These are phyloP conservation scores for Plusia festucae DNA, from an alignment of 2,888 invertebrate genomes.

Conservation along the genomic window DNA sequence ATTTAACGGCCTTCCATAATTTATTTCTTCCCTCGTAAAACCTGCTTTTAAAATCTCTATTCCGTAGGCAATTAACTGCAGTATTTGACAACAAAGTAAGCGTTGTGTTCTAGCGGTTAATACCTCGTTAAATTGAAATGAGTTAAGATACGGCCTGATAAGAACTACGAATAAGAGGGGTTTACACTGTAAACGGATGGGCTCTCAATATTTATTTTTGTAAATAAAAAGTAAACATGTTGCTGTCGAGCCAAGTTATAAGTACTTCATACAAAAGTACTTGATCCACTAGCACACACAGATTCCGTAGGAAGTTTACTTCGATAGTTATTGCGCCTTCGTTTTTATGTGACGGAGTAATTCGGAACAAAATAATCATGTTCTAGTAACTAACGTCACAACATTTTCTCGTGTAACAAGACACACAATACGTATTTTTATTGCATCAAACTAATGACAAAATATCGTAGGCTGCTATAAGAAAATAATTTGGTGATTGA, in stretches of 20 bases:
- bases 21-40: conserved; percentile 60
- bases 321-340: too few species aligned
- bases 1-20: conserved; percentile 51
- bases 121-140: conserved; percentile 61
- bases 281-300: too few species aligned
- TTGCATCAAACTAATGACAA: too few species aligned
- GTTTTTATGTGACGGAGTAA: too few species aligned
- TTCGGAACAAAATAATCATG: too few species aligned
- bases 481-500: too few species aligned
- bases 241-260: not conserved
- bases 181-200: conserved; percentile 28
- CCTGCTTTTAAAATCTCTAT: conserved; percentile 60
- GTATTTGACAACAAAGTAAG: conserved; percentile 61
- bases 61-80: conserved; percentile 62
- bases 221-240: not conserved
- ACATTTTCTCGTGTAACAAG: too few species aligned
- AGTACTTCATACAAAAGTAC: too few species aligned
- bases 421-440: too few species aligned
- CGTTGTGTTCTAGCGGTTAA: conserved; percentile 60
- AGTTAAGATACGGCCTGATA: conserved; percentile 57
- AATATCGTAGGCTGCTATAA: too few species aligned
- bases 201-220: not conserved
- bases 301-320: too few species aligned
- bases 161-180: conserved; percentile 29
- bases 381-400: too few species aligned